Evolutionary conservation across 2,797 vertebrate species (phyloP).

Genomic region (Vultur gryphus): DNA sequence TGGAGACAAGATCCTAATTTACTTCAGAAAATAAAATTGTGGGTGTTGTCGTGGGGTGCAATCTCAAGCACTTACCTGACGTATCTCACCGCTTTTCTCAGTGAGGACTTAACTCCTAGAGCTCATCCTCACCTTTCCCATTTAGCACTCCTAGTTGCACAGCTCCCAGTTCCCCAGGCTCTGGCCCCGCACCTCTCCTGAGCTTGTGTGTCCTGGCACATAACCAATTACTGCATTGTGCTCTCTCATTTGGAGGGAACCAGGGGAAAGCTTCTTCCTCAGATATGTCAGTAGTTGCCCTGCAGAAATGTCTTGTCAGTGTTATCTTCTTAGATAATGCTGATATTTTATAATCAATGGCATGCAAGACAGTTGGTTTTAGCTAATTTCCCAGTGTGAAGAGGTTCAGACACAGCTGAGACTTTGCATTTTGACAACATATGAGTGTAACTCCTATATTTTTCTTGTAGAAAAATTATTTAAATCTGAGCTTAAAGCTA

Average conservation of each 20-base stretch:
- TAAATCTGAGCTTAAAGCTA: background rate
- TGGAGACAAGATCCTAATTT: background rate
- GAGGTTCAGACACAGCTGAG: background rate
- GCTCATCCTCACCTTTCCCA: background rate
- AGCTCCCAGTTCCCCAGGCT: background rate
- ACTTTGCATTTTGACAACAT: background rate
- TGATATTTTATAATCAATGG: background rate
- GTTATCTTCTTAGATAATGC: background rate
- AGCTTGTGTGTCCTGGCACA: background rate
- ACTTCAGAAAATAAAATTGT: background rate
- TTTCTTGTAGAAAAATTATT: background rate
- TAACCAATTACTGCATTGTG: background rate
- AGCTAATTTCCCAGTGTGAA: background rate
- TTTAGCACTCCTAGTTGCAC: background rate
- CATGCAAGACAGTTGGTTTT: background rate
- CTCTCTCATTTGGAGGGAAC: background rate
- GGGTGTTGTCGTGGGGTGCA: accelerated
- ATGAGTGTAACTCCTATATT: accelerated
- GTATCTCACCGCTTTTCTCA: background rate
- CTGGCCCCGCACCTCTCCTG: too few relatives aligned
- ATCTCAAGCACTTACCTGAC: background rate
- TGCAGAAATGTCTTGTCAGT: background rate
- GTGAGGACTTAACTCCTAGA: accelerated
- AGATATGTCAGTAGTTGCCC: accelerated
- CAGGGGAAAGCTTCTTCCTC: background rate